Conservation (phyloP, 2,113 vertebrate genomes). For the Crotalus viridis region DNA sequence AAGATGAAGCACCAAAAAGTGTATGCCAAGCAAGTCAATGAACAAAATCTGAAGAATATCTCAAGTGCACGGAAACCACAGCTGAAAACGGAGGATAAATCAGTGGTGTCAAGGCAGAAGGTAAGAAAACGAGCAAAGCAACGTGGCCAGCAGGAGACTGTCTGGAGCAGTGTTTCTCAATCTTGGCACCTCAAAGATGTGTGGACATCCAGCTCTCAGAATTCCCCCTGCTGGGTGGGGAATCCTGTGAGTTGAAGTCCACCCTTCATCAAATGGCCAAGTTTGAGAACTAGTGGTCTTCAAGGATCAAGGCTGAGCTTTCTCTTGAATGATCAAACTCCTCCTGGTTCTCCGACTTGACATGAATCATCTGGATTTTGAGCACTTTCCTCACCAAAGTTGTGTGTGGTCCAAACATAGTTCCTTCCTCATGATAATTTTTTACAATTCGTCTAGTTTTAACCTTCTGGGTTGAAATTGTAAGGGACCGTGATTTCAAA, state of each 20-base stretch:
- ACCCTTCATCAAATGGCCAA: neutral
- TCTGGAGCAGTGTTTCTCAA: neutral
- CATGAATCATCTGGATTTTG: neutral
- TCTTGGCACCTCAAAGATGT: neutral
- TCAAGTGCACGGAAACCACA: constrained; percentile 59
- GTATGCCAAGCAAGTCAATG: constrained; percentile 81
- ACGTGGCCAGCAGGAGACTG: neutral
- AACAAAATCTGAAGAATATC: constrained; percentile 79
- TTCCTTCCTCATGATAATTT: neutral
- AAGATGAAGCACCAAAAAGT: constrained; percentile 83
- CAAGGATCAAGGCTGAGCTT: neutral
- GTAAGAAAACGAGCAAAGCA: constrained; percentile 38
- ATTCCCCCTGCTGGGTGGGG: neutral
- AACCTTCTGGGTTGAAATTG: neutral
- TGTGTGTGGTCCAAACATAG: neutral
- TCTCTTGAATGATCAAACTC: neutral
- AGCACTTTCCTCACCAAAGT: neutral
- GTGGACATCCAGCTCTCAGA: neutral
- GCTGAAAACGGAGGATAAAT: constrained; percentile 55
- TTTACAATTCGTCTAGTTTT: neutral
- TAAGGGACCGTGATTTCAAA: neutral
- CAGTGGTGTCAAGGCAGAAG: constrained; percentile 61
- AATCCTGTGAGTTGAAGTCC: neutral
- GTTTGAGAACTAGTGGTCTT: neutral
- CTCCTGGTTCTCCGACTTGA: neutral